Evolutionary conservation across 2,797 vertebrate genomes (phyloP).

Genomic region (Psittacula echo): DNA sequence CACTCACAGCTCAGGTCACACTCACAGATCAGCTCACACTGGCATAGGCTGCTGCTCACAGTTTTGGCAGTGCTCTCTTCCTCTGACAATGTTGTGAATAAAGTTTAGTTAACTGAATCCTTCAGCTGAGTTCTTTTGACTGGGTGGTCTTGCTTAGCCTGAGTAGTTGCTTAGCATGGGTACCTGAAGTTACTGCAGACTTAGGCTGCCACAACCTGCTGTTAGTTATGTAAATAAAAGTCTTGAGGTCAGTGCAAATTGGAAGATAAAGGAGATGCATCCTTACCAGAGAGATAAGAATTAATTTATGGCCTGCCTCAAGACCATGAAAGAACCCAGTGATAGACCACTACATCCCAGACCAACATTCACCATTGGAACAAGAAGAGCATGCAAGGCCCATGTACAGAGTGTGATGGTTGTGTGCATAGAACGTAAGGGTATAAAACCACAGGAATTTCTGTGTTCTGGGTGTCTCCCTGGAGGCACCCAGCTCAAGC

Average conservation of each 20-base stretch:
- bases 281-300: background rate
- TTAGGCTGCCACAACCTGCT: background rate
- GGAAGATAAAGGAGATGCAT: background rate
- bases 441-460: background rate
- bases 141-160: background rate
- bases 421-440: background rate
- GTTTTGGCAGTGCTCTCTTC: background rate
- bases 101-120: background rate
- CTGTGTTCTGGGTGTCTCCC: background rate
- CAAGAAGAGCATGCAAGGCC: background rate
- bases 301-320: background rate
- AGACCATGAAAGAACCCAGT: background rate
- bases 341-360: background rate
- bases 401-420: background rate
- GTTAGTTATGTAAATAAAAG: background rate
- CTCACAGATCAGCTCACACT: background rate
- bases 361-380: background rate
- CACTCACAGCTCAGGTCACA: background rate
- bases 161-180: background rate
- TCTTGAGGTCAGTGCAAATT: background rate
- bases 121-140: background rate
- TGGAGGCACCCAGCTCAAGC: background rate
- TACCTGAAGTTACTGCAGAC: background rate
- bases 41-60: background rate
- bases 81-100: background rate